phyloP scores from a whole-genome alignment of 2,888 invertebrate species.

The Ormyrus rosae region DNA sequence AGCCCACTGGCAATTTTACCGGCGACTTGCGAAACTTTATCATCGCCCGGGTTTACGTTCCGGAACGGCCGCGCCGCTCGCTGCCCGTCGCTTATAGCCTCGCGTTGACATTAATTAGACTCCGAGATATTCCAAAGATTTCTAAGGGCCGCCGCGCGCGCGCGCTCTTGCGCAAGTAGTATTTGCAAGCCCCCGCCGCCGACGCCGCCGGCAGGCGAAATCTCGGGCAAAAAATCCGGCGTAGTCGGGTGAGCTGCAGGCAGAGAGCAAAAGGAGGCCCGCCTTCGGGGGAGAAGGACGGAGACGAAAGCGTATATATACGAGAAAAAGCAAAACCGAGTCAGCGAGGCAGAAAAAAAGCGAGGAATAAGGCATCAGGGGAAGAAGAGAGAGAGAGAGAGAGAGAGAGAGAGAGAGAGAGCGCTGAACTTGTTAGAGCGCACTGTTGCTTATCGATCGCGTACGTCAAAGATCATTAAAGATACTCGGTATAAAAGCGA shows the following conservation, averaged over 20 bases:
- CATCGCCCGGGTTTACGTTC: conserved; percentile 29
- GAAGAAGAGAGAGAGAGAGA: conserved; percentile 28
- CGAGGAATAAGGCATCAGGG: conserved; percentile 43
- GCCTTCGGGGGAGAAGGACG: too few species aligned
- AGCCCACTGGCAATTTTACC: not conserved
- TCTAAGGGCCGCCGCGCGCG: conserved; percentile 31
- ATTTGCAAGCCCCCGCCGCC: too few species aligned
- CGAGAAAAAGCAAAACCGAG: conserved; percentile 24
- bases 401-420: conserved; percentile 29
- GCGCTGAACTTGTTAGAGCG: conserved; percentile 53
- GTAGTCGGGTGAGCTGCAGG: too few species aligned
- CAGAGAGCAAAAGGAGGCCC: too few species aligned
- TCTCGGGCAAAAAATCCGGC: too few species aligned
- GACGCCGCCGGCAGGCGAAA: too few species aligned
- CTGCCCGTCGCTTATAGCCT: conserved; percentile 26
- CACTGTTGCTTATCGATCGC: conserved; percentile 56
- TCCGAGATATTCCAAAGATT: conserved; percentile 53
- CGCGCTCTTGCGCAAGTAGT: not conserved
- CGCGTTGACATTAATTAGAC: conserved; percentile 56
- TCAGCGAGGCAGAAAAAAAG: conserved; percentile 5
- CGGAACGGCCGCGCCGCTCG: conserved; percentile 1
- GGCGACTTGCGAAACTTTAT: conserved; percentile 17
- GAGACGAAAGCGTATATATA: too few species aligned
- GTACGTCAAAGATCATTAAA: conserved; percentile 60
- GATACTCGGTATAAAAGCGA: conserved; percentile 56